phyloP scores from a whole-genome alignment of 2,113 vertebrate genomes.

The Cacatua alba region DNA sequence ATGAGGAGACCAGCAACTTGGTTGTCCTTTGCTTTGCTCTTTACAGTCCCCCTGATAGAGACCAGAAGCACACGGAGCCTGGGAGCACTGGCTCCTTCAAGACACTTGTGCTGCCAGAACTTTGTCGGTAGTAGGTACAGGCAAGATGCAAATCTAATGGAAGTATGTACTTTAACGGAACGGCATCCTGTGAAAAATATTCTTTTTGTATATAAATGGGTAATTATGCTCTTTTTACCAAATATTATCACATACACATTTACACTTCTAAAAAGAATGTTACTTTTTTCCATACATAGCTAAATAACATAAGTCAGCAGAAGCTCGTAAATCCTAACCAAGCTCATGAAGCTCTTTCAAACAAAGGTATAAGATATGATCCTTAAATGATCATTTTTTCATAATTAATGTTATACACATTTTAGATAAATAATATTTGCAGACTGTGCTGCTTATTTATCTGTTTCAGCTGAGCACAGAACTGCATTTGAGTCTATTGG shows the following conservation, averaged over 20 bases:
- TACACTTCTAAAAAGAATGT: neutral
- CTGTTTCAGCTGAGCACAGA: neutral
- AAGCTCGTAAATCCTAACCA: neutral
- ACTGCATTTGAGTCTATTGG: neutral
- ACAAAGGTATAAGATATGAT: neutral
- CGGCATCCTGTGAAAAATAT: neutral
- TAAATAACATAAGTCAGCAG: neutral
- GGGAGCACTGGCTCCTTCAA: neutral
- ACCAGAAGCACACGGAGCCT: neutral
- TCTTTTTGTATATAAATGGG: neutral
- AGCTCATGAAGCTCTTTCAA: neutral
- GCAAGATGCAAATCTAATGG: neutral
- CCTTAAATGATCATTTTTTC: neutral
- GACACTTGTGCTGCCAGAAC: neutral
- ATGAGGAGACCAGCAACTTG: neutral
- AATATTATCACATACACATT: neutral
- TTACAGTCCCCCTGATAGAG: neutral
- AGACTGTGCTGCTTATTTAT: neutral
- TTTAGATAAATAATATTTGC: neutral
- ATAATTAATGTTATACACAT: neutral
- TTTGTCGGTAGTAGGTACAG: neutral
- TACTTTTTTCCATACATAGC: neutral
- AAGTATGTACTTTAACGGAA: neutral
- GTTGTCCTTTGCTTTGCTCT: neutral
- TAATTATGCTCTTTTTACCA: neutral